A percentile compares a stretch with the other conserved stretches of the same genome.
Conservation (phyloP, 2,113 vertebrate genomes). For the Sarotherodon lohbergeri region DNA sequence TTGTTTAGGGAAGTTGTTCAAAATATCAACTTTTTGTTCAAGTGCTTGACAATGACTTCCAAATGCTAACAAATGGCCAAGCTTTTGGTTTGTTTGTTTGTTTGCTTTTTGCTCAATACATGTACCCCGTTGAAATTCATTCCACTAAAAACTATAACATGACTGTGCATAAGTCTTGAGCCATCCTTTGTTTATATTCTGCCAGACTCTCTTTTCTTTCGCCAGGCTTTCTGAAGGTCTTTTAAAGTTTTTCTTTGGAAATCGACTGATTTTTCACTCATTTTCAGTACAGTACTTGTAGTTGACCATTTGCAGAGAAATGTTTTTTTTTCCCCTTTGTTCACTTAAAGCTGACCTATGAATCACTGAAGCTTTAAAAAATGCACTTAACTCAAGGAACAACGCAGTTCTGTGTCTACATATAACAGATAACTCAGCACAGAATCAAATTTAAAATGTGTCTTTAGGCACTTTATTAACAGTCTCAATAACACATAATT, state of each 20-base stretch:
- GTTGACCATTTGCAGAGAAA: background rate
- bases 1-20: background rate
- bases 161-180: background rate
- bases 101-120: background rate
- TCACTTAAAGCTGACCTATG: background rate
- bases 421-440: background rate
- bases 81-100: background rate
- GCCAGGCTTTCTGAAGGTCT: background rate
- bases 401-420: background rate
- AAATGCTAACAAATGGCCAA: background rate
- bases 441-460: no score
- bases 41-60: background rate
- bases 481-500: background rate
- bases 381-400: background rate
- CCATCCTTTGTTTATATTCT: background rate
- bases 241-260: background rate
- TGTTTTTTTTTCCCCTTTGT: accelerated
- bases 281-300: background rate
- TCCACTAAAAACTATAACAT: background rate
- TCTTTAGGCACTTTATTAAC: background rate
- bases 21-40: background rate
- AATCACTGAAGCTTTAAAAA: background rate
- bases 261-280: background rate
- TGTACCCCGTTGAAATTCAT: background rate
- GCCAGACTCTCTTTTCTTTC: background rate